phyloP scores from a whole-genome alignment of 30 jellyfish, hydroid and myxozoan species.

The Haliclystus octoradiatus region DNA sequence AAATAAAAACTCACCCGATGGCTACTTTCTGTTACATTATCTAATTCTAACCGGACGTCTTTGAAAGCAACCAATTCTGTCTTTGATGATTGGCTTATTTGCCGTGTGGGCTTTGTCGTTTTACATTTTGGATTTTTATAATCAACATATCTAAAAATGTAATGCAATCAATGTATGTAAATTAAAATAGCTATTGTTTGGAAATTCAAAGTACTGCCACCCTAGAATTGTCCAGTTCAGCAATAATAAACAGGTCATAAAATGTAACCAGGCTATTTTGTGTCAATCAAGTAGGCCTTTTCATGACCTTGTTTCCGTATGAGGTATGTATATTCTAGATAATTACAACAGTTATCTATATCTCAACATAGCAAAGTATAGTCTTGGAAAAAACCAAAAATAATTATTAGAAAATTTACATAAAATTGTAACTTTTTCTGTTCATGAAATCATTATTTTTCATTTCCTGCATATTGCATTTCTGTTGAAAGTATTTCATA shows the following conservation, averaged over 20 bases:
- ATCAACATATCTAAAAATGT: conserved; percentile 47
- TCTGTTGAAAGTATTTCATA: too few relatives aligned
- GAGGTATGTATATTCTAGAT: too few relatives aligned
- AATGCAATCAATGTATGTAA: background rate
- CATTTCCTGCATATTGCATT: too few relatives aligned
- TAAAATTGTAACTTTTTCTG: too few relatives aligned
- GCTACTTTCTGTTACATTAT: background rate
- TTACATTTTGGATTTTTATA: conserved; percentile 51
- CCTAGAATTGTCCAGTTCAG: background rate
- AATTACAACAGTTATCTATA: too few relatives aligned
- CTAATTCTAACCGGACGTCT: background rate
- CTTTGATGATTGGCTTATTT: background rate
- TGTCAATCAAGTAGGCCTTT: background rate
- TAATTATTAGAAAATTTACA: too few relatives aligned
- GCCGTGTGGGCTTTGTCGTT: conserved; percentile 6
- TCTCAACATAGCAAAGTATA: too few relatives aligned
- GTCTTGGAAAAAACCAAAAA: too few relatives aligned
- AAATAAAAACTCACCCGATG: background rate
- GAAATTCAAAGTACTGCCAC: background rate
- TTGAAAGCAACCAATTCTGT: background rate
- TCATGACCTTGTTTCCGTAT: background rate
- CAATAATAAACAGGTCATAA: background rate
- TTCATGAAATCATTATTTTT: too few relatives aligned
- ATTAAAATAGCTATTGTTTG: background rate
- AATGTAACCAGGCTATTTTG: background rate